Conservation (phyloP, 1,140 invertebrate species). For the Nymphalis io region DNA sequence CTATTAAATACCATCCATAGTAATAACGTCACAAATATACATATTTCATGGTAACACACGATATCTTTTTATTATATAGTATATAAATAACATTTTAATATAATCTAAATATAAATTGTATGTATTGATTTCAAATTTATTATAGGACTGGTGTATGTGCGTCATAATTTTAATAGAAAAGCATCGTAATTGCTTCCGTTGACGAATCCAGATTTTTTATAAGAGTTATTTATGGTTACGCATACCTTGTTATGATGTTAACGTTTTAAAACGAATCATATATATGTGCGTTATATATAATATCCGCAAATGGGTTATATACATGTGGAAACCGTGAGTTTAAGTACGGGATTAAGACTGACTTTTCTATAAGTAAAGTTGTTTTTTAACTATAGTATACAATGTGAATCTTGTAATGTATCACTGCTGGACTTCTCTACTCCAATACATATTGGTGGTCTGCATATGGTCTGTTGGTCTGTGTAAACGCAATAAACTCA, state of each 20-base stretch:
- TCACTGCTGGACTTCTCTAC: too few species aligned
- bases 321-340: too few species aligned
- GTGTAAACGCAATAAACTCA: too few species aligned
- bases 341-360: too few species aligned
- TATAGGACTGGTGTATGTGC: slow-evolving; percentile 55
- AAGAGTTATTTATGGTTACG: background rate
- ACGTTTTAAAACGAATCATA: background rate
- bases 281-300: background rate
- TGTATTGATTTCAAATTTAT: slow-evolving; percentile 62
- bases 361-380: too few species aligned
- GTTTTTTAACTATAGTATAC: too few species aligned
- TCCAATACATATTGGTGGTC: too few species aligned
- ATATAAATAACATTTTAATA: slow-evolving; percentile 28
- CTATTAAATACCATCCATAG: too few species aligned
- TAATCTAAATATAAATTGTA: slow-evolving; percentile 36
- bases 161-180: slow-evolving; percentile 46
- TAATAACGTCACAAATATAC: too few species aligned
- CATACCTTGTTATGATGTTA: background rate
- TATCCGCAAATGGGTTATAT: too few species aligned
- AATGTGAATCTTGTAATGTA: too few species aligned
- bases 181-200: background rate
- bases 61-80: background rate
- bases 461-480: too few species aligned
- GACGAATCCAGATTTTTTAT: slow-evolving; percentile 4
- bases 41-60: background rate